phyloP scores from a whole-genome alignment of 2,888 invertebrate species.

The Homarus gammarus region DNA sequence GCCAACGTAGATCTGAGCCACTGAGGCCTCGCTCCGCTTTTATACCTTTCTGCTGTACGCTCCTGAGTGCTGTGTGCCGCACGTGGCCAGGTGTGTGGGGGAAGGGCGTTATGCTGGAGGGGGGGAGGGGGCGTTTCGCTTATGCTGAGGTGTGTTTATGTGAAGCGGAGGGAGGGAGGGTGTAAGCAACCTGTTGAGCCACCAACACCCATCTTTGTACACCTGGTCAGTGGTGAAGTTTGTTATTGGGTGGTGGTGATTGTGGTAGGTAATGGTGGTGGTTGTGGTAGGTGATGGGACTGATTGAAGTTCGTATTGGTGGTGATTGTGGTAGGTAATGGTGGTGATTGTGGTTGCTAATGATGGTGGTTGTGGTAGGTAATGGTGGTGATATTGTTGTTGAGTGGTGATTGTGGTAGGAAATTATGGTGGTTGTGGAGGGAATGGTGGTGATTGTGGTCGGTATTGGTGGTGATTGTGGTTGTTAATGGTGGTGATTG shows the following conservation, averaged over 20 bases:
- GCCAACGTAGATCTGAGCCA: conserved; percentile 42
- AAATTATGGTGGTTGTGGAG: too few species aligned
- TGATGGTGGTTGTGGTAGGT: too few species aligned
- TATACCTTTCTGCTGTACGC: conserved; percentile 2
- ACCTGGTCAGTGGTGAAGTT: not conserved
- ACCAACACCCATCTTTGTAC: not conserved
- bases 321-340: not conserved
- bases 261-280: not conserved
- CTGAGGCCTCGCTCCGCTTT: not conserved
- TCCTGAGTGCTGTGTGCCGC: not conserved
- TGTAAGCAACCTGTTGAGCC: not conserved
- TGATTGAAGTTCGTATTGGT: not conserved
- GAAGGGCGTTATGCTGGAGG: not conserved
- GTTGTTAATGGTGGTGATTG: too few species aligned
- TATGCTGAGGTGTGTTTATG: not conserved
- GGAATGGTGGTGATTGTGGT: too few species aligned
- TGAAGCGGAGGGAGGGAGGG: not conserved
- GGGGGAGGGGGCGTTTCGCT: conserved; percentile 1
- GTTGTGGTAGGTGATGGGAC: not conserved
- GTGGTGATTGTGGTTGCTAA: too few species aligned
- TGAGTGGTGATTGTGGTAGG: too few species aligned
- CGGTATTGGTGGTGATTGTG: too few species aligned
- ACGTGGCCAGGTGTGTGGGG: conserved; percentile 36
- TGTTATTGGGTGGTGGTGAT: not conserved
- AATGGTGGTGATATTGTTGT: too few species aligned